Conservation (phyloP, 2,113 vertebrate species). For the Scartelaos histophorus region DNA sequence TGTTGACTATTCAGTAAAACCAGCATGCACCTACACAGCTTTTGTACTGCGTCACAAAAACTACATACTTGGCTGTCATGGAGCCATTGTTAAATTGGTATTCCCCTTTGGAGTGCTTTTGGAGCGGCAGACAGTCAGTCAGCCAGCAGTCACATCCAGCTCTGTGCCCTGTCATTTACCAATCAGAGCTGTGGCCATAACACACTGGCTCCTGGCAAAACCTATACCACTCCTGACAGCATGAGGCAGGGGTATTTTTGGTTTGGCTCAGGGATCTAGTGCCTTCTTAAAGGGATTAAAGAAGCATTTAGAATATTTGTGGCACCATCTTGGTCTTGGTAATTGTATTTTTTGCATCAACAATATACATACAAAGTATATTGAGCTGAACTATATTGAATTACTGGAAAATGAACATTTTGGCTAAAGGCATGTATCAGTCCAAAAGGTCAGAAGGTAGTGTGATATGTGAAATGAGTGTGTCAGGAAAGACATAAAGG, state of each 20-base stretch:
- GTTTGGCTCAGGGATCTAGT: conserved; percentile 35
- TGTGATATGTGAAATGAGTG: neutral
- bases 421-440: neutral
- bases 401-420: neutral
- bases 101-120: conserved; percentile 51
- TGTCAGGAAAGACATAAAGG: neutral
- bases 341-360: neutral
- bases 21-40: conserved; percentile 24
- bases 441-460: neutral
- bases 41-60: conserved; percentile 26
- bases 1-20: neutral
- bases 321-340: neutral
- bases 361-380: neutral
- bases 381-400: neutral
- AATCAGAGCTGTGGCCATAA: conserved; percentile 49
- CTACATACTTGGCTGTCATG: conserved; percentile 28
- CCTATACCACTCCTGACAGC: conserved; percentile 9
- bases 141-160: conserved; percentile 56
- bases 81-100: conserved; percentile 51
- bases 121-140: conserved; percentile 40
- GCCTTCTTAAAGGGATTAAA: conserved; percentile 14
- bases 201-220: conserved; percentile 46
- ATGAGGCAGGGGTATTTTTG: conserved; percentile 23
- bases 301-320: neutral
- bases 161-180: conserved; percentile 55